Conservation (phyloP, 2,797 vertebrate species). For the Mormyrops boulengeri region DNA sequence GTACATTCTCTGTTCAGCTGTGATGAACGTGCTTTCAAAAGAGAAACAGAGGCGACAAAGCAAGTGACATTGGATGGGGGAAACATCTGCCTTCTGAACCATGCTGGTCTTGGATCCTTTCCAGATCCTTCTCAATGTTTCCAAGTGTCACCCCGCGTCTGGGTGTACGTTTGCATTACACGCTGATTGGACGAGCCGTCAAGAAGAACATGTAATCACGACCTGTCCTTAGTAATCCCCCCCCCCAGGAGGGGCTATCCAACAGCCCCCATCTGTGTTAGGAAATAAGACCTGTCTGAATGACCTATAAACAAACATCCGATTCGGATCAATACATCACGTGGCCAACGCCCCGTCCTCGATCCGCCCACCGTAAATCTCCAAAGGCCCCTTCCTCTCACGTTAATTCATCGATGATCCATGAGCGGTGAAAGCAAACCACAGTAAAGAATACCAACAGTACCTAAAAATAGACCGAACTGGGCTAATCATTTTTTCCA, state of each 20-base stretch:
- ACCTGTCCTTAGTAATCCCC: constrained; percentile 12
- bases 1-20: constrained; percentile 36
- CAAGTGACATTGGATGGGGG: constrained; percentile 32
- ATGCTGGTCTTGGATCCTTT: neutral
- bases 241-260: constrained; percentile 30
- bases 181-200: neutral
- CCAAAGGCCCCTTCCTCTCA: constrained; percentile 45
- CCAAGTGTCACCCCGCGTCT: neutral
- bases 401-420: constrained; percentile 70
- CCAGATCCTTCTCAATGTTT: neutral
- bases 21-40: constrained; percentile 23
- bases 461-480: constrained; percentile 61
- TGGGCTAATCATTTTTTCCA: constrained; percentile 47
- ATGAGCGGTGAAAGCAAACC: constrained; percentile 56
- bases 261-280: constrained; percentile 19
- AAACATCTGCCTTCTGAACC: constrained; percentile 6
- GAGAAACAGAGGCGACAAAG: constrained; percentile 24
- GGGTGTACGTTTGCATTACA: neutral
- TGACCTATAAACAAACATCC: constrained; percentile 61
- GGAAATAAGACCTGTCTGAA: constrained; percentile 44
- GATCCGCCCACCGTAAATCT: constrained; percentile 57
- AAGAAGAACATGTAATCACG: neutral
- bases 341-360: constrained; percentile 46
- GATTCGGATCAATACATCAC: constrained; percentile 61
- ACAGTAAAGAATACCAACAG: constrained; percentile 43